phyloP scores from a whole-genome alignment of 1,140 invertebrate genomes.

The Vanessa tameamea region DNA sequence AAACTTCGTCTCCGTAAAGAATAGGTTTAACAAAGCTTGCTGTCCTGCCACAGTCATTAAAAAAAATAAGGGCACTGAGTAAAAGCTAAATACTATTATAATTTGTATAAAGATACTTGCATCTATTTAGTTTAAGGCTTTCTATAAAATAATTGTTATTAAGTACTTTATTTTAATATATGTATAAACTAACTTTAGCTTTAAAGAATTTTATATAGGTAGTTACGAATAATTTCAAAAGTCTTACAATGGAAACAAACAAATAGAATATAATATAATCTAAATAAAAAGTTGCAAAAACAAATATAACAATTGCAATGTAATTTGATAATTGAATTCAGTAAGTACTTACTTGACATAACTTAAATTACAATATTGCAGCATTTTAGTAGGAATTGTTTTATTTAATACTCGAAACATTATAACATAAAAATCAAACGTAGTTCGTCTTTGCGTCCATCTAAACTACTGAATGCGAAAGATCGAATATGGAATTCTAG shows the following conservation, averaged over 20 bases:
- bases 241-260: too few species aligned
- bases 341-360: constrained; percentile 10
- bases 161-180: too few species aligned
- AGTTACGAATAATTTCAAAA: too few species aligned
- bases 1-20: constrained; percentile 63
- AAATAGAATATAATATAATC: not conserved
- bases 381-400: not conserved
- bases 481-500: not conserved
- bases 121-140: too few species aligned
- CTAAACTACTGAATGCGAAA: not conserved
- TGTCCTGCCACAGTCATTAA: not conserved
- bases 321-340: not conserved
- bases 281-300: not conserved
- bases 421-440: not conserved
- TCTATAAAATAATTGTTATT: too few species aligned
- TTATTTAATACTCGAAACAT: not conserved
- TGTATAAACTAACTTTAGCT: too few species aligned
- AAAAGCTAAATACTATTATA: too few species aligned
- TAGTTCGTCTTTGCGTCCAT: not conserved
- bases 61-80: too few species aligned
- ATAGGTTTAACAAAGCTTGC: constrained; percentile 7
- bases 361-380: not conserved
- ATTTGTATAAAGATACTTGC: too few species aligned
- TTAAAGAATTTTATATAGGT: too few species aligned
- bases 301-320: not conserved